These are phyloP conservation scores for Silurus asotus DNA, from an alignment of 2,113 vertebrate genomes.

Conservation along the genomic window DNA sequence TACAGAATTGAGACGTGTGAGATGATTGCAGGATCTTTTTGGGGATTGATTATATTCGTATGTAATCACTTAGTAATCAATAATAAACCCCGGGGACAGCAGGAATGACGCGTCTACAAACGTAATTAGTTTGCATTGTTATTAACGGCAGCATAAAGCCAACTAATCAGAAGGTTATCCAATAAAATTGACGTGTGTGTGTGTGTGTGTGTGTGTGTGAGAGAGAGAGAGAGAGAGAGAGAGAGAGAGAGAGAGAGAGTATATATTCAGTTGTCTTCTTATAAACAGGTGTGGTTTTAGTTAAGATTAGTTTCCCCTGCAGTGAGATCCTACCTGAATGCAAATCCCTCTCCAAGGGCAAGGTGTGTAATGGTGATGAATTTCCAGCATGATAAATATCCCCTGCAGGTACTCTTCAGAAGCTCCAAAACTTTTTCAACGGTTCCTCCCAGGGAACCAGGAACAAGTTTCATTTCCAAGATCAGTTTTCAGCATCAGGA, in stretches of 20 bases:
- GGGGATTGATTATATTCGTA: neutral
- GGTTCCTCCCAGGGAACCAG: neutral
- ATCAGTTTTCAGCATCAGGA: neutral
- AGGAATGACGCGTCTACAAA: no score
- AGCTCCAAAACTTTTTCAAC: neutral
- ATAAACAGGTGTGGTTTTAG: neutral
- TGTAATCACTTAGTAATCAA: no score
- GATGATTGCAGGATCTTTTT: neutral
- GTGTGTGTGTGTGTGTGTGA: no score
- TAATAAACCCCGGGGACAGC: no score
- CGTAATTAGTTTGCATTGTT: no score
- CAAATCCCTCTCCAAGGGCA: neutral
- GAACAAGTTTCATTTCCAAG: neutral
- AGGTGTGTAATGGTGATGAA: constrained; percentile 16
- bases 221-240: no score
- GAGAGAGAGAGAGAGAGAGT: neutral
- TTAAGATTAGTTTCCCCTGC: constrained; percentile 2
- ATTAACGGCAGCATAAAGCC: no score
- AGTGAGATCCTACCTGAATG: neutral
- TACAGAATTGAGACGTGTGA: neutral
- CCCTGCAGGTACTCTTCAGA: neutral
- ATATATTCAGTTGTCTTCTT: neutral
- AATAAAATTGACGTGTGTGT: no score
- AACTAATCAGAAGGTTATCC: no score
- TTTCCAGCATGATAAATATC: neutral